A percentile compares a stretch with the other conserved stretches of the same genome.
phyloP scores from a whole-genome alignment of 2,888 invertebrate species.

The Perizoma affinitatum region DNA sequence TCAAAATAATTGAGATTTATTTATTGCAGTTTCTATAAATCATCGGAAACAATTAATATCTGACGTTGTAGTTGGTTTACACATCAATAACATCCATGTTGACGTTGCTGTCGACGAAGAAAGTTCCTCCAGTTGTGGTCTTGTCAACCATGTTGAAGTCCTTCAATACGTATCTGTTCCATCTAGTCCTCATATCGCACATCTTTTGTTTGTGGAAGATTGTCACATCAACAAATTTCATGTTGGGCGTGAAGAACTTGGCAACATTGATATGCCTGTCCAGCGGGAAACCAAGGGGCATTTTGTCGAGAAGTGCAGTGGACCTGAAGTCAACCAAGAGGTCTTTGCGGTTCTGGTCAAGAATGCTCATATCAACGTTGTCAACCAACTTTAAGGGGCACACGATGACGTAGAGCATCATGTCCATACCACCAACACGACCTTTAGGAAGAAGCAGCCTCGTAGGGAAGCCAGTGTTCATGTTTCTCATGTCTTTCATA shows the following conservation, averaged over 20 bases:
- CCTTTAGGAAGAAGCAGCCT: constrained; percentile 90
- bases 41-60: constrained; percentile 6
- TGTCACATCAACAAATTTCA: constrained; percentile 86
- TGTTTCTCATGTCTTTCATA: constrained; percentile 67
- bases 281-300: constrained; percentile 89
- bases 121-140: constrained; percentile 58
- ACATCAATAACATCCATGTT: constrained; percentile 31
- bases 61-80: constrained; percentile 3
- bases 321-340: constrained; percentile 66
- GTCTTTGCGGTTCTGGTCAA: constrained; percentile 77
- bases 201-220: constrained; percentile 85
- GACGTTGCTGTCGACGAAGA: constrained; percentile 61
- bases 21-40: constrained; percentile 26
- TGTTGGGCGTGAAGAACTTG: constrained; percentile 87
- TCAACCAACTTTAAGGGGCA: constrained; percentile 79
- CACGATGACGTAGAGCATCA: constrained; percentile 86
- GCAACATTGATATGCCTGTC: constrained; percentile 86
- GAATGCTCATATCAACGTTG: constrained; percentile 61
- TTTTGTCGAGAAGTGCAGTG: constrained; percentile 82
- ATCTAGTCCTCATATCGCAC: constrained; percentile 74
- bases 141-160: constrained; percentile 61
- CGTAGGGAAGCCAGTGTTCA: constrained; percentile 87
- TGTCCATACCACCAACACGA: constrained; percentile 85
- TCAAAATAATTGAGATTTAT: constrained; percentile 13
- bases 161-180: constrained; percentile 67